Percentiles rank a stretch among this genome's conserved stretches.
These are phyloP conservation scores for Tetragonisca angustula DNA, from an alignment of 2,888 invertebrate genomes.

Conservation along the genomic window DNA sequence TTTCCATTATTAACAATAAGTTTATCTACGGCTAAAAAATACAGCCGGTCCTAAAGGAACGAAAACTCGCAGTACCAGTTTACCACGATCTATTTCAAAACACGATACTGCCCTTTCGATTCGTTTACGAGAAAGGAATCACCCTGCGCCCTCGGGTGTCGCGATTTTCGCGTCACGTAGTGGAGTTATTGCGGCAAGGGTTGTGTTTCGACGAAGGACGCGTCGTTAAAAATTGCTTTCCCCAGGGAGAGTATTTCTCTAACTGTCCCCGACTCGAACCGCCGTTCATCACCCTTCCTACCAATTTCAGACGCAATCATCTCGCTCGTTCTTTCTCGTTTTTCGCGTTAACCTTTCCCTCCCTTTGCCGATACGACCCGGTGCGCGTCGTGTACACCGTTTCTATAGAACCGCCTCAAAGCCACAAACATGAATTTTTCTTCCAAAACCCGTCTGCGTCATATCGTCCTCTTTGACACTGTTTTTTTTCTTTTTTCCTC, in stretches of 20 bases:
- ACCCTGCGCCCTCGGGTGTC: not conserved
- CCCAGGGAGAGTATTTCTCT: not conserved
- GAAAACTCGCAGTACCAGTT: not conserved
- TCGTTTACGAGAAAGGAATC: not conserved
- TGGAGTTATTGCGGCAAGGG: conserved; percentile 7
- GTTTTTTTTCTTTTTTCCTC: not conserved
- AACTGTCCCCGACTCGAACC: conserved; percentile 7
- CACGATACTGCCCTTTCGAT: not conserved
- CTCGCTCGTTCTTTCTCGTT: conserved; percentile 7
- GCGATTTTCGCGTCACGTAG: not conserved
- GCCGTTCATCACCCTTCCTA: conserved; percentile 29
- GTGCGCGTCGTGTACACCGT: not conserved
- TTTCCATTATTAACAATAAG: too few species aligned
- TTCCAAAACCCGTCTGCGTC: not conserved
- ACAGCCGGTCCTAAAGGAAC: not conserved
- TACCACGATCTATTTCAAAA: not conserved
- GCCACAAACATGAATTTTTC: not conserved
- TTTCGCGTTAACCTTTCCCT: not conserved
- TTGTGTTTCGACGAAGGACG: not conserved
- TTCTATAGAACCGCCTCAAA: not conserved
- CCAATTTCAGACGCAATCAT: conserved; percentile 45
- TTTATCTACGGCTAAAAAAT: too few species aligned
- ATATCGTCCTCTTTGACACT: conserved; percentile 2
- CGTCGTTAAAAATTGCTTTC: conserved; percentile 35
- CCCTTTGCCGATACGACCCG: not conserved